These are phyloP conservation scores for Nerophis lumbriciformis DNA, from an alignment of 2,113 vertebrate species.

Conservation along the genomic window DNA sequence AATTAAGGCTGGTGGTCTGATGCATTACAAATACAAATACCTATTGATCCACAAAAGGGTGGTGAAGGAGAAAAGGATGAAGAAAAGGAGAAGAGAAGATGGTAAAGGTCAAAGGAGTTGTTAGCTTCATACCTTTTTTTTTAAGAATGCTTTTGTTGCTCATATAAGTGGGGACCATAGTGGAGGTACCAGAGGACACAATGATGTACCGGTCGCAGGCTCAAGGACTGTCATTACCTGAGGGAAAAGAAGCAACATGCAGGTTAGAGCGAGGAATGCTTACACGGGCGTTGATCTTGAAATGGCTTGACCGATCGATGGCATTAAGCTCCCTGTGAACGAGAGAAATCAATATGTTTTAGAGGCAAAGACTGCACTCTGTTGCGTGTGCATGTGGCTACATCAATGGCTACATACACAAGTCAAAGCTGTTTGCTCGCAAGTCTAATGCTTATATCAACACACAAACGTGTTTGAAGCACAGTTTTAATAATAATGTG, in stretches of 20 bases:
- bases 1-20: conserved; percentile 42
- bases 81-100: conserved; percentile 1
- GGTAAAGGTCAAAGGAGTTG: conserved; percentile 63
- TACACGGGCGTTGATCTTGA: conserved; percentile 73
- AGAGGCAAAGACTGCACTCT: conserved; percentile 68
- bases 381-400: conserved; percentile 58
- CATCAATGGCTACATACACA: conserved; percentile 55
- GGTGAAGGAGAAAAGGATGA: conserved; percentile 6
- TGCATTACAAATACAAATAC: conserved; percentile 64
- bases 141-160: conserved; percentile 46
- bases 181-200: conserved; percentile 42
- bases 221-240: conserved; percentile 75
- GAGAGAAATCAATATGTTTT: conserved; percentile 75
- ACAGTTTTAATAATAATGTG: background rate
- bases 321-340: conserved; percentile 73
- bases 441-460: conserved; percentile 37
- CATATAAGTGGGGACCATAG: conserved; percentile 32
- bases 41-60: conserved; percentile 55
- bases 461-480: conserved; percentile 21
- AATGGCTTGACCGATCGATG: conserved; percentile 71
- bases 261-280: conserved; percentile 67
- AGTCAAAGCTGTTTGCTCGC: conserved; percentile 43
- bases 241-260: conserved; percentile 56
- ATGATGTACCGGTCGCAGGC: conserved; percentile 58
- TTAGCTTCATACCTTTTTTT: conserved; percentile 57